phyloP scores from a whole-genome alignment of 2,113 vertebrate species.

The Indicator indicator region DNA sequence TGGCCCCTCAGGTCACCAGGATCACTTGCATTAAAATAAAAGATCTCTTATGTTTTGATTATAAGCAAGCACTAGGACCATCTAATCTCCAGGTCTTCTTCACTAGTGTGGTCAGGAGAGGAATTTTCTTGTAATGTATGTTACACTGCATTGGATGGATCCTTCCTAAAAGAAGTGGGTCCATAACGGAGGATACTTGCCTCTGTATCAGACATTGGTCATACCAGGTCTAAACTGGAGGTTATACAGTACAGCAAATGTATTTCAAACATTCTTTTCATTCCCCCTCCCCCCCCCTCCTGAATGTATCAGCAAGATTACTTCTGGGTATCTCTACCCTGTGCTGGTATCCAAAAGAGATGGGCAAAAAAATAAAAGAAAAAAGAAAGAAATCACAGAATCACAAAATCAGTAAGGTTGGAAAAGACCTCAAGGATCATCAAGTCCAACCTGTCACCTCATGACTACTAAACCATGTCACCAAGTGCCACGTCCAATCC shows the following conservation, averaged over 20 bases:
- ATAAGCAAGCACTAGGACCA: not conserved
- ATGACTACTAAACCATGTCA: too few species aligned
- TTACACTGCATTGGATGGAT: rapidly evolving
- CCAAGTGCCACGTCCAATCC: too few species aligned
- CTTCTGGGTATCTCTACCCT: not conserved
- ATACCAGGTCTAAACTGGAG: not conserved
- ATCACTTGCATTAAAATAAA: not conserved
- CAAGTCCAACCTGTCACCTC: too few species aligned
- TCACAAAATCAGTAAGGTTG: too few species aligned
- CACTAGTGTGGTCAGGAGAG: not conserved
- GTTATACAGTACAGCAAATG: not conserved
- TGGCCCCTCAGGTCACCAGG: not conserved
- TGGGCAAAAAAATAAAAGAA: too few species aligned
- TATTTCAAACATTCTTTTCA: not conserved
- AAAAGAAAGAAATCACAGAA: too few species aligned
- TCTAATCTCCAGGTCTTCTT: not conserved
- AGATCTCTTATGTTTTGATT: not conserved
- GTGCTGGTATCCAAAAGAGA: not conserved
- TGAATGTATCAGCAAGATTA: not conserved
- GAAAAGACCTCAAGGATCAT: too few species aligned
- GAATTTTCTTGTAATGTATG: not conserved
- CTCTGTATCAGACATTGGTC: not conserved
- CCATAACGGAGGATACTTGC: not conserved
- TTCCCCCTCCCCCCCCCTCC: not conserved
- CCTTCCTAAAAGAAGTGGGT: not conserved